Conservation (phyloP, 2,888 invertebrate species). For the Mycogona germanica region DNA sequence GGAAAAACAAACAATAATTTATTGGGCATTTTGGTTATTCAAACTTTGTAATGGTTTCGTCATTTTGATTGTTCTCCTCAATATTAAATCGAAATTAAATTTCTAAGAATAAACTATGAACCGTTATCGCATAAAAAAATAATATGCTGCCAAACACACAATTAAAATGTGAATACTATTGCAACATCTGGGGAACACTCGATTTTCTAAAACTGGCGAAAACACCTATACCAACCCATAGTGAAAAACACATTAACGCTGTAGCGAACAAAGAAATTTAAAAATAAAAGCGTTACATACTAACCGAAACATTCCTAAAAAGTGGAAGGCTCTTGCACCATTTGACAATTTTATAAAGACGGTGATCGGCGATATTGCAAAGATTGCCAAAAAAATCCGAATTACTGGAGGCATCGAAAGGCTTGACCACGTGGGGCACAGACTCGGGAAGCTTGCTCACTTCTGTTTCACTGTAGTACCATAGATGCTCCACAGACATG, state of each 20-base stretch:
- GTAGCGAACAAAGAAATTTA: background rate
- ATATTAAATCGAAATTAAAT: background rate
- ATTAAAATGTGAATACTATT: too few species aligned
- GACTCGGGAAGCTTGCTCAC: constrained; percentile 28
- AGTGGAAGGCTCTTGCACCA: constrained; percentile 97
- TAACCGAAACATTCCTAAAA: constrained; percentile 86
- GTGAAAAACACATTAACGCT: too few species aligned
- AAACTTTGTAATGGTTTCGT: background rate
- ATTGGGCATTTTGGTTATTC: background rate
- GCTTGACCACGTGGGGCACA: constrained; percentile 7
- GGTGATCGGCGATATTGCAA: constrained; percentile 88
- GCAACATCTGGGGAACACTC: too few species aligned
- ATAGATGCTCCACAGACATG: constrained; percentile 90
- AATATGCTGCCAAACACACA: too few species aligned
- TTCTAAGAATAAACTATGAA: background rate
- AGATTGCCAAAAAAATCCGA: constrained; percentile 66
- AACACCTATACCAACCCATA: too few species aligned
- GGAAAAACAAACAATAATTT: constrained; percentile 3
- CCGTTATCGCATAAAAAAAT: background rate
- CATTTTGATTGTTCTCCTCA: background rate
- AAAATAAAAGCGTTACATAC: background rate
- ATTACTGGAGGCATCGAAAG: constrained; percentile 11
- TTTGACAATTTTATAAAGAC: constrained; percentile 92
- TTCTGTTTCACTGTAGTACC: constrained; percentile 70
- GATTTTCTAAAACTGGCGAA: too few species aligned